Base-by-base conservation (phyloP, 2,113 vertebrate genomes). In the Leucoraja erinaceus region DNA sequence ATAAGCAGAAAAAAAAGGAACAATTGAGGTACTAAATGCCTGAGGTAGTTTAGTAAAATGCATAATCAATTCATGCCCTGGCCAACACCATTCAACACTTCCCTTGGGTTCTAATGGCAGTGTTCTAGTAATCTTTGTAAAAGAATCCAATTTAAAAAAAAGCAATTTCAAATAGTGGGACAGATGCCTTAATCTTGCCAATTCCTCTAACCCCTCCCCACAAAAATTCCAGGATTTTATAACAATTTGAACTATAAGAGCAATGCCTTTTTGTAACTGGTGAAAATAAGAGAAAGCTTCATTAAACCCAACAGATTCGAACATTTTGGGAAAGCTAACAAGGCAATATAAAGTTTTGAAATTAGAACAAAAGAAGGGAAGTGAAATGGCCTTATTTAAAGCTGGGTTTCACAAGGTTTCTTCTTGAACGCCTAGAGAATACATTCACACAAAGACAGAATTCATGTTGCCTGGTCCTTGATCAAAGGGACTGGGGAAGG, bases 21-120 rank as follows among this genome's bases (percentile, higher is more conserved):
- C 95, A 96, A 97, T 96, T 97, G 98, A 99, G 98, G 98, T 98
- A 98, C 97, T 98, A 98, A 97, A 98, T 97, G 98, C 98, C 98
- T 99, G 98, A 99, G 98, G 98, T 99, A 99, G 98, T 98, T 98
- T 97, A 97, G 98, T 99, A 99, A 99, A 99, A 99, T 98, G 98
- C 98, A 99, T 98, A 96, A 97, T 97, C 96, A 96, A 97, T 96
- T 98, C 96, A 97, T 97, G 97, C 97, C 96, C 97, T 97, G 98
- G 98, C 97, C 97, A 98, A 97, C 97, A 97, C 96, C 96, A 96
- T 96, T 97, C 95, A 96, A 98, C 98, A 98, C 97, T 97, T 98
- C 97, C 97, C 97, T 97, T 97, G 96, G 96, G 96, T 97, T 96
- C 96, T 96, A 96, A 96, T 97, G 96, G 95, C 97, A 97, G 97